Evolutionary conservation across 2,797 vertebrate species (phyloP), one percentile per base, ranked within the genome.

Genomic region (Avahi laniger): DNA sequence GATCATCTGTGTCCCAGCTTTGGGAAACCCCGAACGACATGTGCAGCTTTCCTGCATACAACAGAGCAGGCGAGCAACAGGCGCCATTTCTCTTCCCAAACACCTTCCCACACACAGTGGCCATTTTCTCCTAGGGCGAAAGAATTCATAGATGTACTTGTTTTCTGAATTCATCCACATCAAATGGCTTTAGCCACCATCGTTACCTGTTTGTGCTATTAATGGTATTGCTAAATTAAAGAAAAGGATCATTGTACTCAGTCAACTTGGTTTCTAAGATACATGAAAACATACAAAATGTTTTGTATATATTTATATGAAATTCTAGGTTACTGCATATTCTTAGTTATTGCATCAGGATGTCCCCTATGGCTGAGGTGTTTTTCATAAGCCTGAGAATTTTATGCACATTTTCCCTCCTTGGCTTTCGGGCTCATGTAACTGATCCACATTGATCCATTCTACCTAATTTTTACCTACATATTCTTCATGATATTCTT

Each of bases 361-460:
- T 20, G 14, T 30, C 81, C 35, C 6, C 0, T 1, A 26, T 0
- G 4, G 8, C 5, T 13, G 4, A 2, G 28, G 5, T 4, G 54
- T n/a, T 4, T 54, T 12, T 28, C 35, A 46, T 15, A 9, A 59
- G 35, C 54, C 57, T 12, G 18, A 72, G 5, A 33, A 8, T 7
- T 3, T 35, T 2, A 20, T 18, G 0, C 3, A 35, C 0, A 1
- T 33, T 54, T 17, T 3, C 7, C 61, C 24, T 9, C 28, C 11
- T 13, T 30, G 50, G 41, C 17, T 26, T 10, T 0, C 30, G 50
- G 20, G 22, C 24, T 50, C 8, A 4, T 0, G 5, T 9, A 14
- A 13, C 28, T 7, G 35, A n/a, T 22, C 54, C 15, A 14, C 4
- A 1, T 0, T 20, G 18, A 28, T 8, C 28, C 13, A 4, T 28